Evolutionary conservation across 2,113 vertebrate genomes (phyloP), one percentile per base, ranked within the genome.

Genomic region (Pungitius pungitius): DNA sequence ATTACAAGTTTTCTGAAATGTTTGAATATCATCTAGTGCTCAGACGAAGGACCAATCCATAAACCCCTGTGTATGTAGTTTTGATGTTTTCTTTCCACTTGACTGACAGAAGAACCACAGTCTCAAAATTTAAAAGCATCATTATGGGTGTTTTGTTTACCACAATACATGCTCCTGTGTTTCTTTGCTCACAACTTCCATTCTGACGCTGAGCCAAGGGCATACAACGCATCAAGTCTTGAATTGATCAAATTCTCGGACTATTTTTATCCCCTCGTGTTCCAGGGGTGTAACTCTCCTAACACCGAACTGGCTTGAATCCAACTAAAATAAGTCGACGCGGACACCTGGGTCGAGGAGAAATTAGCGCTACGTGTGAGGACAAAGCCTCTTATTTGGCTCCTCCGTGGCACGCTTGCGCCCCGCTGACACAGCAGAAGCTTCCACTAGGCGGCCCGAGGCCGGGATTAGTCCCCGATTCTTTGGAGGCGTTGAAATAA

Each of bases 311-410:
- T 56, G 73, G 62, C 24, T 82, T 56, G 86, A 77, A 77, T 43
- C n/a, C 27, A 18, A 40, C 62, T 69, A 76, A 62, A 73, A 62
- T 10, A 73, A 73, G 40, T 64, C 37, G 15, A 60, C 75, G n/a
- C 3, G 37, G 80, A 80, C 75, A 91, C 85, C 87, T 89, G 84
- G 77, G 75, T 73, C 45, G 73, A 83, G 59, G 49, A 73, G 73
- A 86, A 89, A 89, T 84, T 77, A 85, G 73, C 64, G 4, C 77
- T 78, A 26, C 26, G 73, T 82, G 70, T 73, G 80, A 79, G 70
- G 71, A 89, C 78, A 89, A 88, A 91, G 88, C 88, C 63, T 81
- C 80, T 84, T 90, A 83, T 81, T 81, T 47, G 64, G 82, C 73
- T 59, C 75, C 74, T 78, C 71, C 30, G 58, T 75, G 67, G 84